Percentiles rank a stretch among this genome's conserved stretches.
Evolutionary conservation across 2,888 invertebrate genomes (phyloP).

Genomic region (Pollenia angustigena): DNA sequence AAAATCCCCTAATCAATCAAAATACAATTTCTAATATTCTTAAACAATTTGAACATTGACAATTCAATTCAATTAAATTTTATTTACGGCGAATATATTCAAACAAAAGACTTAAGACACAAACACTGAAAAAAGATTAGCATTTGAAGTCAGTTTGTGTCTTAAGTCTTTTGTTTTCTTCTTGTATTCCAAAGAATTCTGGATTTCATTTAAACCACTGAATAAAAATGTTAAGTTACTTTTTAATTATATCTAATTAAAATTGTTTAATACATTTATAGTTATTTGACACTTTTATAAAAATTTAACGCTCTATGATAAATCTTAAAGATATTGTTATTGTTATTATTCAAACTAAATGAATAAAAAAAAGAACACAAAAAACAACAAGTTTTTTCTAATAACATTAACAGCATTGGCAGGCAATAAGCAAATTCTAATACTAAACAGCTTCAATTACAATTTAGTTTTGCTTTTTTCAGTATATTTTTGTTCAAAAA

Average conservation of each 20-base stretch:
- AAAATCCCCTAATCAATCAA: not conserved
- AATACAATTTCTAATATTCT: not conserved
- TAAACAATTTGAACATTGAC: no score
- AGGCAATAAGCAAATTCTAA: constrained; percentile 27
- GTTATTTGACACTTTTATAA: constrained; percentile 38
- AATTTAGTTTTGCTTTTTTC: not conserved
- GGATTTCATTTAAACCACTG: not conserved
- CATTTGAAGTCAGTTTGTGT: constrained; percentile 1
- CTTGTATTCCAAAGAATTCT: not conserved
- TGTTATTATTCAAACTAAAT: constrained; percentile 1
- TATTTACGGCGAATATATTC: no score
- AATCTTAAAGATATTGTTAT: constrained; percentile 7
- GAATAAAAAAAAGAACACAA: constrained; percentile 10
- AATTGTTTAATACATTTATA: not conserved
- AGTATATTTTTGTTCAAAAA: constrained; percentile 14
- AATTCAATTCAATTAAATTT: no score
- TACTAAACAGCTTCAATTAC: constrained; percentile 34
- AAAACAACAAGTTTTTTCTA: constrained; percentile 10
- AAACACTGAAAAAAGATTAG: not conserved
- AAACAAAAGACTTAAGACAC: not conserved
- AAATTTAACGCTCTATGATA: not conserved
- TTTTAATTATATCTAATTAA: constrained; percentile 52
- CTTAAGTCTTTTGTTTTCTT: constrained; percentile 18
- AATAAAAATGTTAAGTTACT: not conserved
- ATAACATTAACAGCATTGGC: not conserved